Evolutionary conservation across 2,888 invertebrate genomes (phyloP), one percentile per base, ranked within the genome.

Genomic region (Dryocosmus kuriphilus): DNA sequence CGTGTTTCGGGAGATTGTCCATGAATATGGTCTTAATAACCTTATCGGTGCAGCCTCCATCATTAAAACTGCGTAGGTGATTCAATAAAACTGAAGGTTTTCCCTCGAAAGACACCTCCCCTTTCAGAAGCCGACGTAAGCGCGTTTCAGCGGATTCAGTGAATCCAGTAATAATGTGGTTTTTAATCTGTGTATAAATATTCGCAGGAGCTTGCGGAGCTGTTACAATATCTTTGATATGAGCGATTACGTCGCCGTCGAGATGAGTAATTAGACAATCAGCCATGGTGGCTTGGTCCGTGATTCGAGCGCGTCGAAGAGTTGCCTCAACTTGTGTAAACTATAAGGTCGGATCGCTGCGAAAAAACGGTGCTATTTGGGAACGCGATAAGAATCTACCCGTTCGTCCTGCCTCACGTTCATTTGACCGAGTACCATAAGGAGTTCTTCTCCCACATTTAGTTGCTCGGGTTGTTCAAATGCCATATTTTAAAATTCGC

Each of bases 341-440:
- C 62, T 35, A 63, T 63, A 63, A n/a, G 1, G 62, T 32, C 2
- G 62, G 62, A n/a, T n/a, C n/a, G n/a, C n/a, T n/a, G n/a, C n/a
- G n/a, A n/a, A n/a, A 2, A 30, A n/a, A n/a, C n/a, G n/a, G n/a
- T 19, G 19, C 19, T 61, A 61, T 19, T 32, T 61, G 1, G 32
- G 32, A 61, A 61, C 30, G 16, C 61, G 16, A 19, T 35, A 35
- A 35, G 35, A 35, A 35, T 35, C 61, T 3, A 30, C 19, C 0
- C 19, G 61, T 19, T 30, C 16, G 6, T 1, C 19, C 51, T 14
- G 7, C 1, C 14, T n/a, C 6, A 9, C 9, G 6, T 35, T 35
- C 1, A 35, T 1, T 9, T 35, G 35, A 6, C 1, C 11, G 1
- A 51, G 51, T 2, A 51, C 51, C 51, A 6, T 51, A 6, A 51